Conservation (phyloP, 1,140 invertebrate genomes). For the Mactra quadrangularis region DNA sequence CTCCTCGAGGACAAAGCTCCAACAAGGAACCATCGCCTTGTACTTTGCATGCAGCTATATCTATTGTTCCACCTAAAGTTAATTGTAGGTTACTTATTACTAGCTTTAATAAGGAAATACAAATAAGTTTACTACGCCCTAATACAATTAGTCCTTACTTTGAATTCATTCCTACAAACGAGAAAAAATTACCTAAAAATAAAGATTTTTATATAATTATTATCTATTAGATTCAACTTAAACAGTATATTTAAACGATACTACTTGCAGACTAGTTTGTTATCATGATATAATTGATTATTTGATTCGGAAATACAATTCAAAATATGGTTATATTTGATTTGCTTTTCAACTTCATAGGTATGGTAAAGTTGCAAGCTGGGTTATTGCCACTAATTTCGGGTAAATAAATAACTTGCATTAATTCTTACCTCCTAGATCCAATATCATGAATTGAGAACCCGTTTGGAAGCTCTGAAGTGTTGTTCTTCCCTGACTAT, state of each 20-base stretch:
- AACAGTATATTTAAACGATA: too few species aligned
- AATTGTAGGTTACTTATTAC: too few species aligned
- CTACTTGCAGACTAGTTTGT: too few species aligned
- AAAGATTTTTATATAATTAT: background rate
- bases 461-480: slow-evolving; percentile 17
- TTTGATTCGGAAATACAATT: background rate
- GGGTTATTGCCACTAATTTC: background rate
- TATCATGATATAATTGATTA: too few species aligned
- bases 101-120: too few species aligned
- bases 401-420: background rate
- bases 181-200: background rate
- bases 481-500: background rate
- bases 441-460: slow-evolving; percentile 48
- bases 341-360: background rate
- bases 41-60: slow-evolving; percentile 61
- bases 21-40: slow-evolving; percentile 37
- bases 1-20: slow-evolving; percentile 48
- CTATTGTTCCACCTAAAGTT: slow-evolving; percentile 61
- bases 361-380: background rate
- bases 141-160: too few species aligned
- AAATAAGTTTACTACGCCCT: too few species aligned
- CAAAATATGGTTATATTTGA: background rate
- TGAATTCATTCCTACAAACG: background rate
- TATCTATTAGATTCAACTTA: background rate
- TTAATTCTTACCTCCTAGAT: slow-evolving; percentile 36